phyloP scores from a whole-genome alignment of 2,113 vertebrate species.

The Protobothrops mucrosquamatus region DNA sequence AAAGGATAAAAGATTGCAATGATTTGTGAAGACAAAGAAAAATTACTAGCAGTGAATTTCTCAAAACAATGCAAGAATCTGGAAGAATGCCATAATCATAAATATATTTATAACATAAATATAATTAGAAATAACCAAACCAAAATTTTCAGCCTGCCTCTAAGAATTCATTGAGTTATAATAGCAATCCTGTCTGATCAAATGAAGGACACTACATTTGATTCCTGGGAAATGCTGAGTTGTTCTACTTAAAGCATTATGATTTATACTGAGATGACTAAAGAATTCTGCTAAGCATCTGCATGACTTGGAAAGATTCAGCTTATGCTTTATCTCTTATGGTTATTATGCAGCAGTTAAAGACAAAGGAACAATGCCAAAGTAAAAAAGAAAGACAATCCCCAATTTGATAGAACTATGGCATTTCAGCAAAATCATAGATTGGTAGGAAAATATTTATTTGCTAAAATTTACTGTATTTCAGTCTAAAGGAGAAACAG shows the following conservation, averaged over 20 bases:
- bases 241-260: neutral
- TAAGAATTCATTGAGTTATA: neutral
- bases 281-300: neutral
- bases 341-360: neutral
- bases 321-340: neutral
- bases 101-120: neutral
- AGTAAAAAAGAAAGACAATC: neutral
- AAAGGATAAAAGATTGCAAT: neutral
- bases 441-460: neutral
- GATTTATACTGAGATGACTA: neutral
- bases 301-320: neutral
- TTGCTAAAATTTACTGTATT: neutral
- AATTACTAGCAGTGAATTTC: neutral
- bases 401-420: neutral
- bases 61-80: neutral
- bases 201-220: neutral
- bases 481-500: neutral
- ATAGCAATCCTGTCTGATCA: neutral
- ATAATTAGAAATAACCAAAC: neutral
- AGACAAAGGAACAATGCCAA: neutral
- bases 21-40: neutral
- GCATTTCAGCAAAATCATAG: neutral
- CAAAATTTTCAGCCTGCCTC: neutral
- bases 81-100: neutral
- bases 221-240: neutral